phyloP scores from a whole-genome alignment of 1,140 invertebrate genomes.

The Anastrepha ludens region DNA sequence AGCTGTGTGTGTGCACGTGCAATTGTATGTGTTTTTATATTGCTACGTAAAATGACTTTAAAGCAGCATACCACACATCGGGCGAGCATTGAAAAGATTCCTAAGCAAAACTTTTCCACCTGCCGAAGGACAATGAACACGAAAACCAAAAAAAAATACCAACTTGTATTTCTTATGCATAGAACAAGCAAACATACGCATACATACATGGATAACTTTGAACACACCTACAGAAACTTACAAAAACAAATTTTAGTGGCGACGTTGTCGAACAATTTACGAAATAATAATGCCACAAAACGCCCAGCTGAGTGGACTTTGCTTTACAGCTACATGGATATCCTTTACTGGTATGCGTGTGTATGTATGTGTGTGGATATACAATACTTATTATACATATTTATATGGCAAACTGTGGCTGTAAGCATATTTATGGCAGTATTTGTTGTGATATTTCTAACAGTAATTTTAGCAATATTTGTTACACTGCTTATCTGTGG shows the following conservation, averaged over 20 bases:
- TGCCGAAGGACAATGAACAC: constrained; percentile 32
- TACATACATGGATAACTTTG: not conserved
- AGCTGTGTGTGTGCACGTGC: not conserved
- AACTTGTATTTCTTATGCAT: constrained; percentile 4
- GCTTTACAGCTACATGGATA: not conserved
- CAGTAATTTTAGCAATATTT: constrained; percentile 36
- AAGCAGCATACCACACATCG: not conserved
- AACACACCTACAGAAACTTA: not conserved
- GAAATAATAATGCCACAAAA: not conserved
- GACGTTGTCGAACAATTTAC: constrained; percentile 7
- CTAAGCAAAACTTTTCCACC: constrained; percentile 24
- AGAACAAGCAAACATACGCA: not conserved
- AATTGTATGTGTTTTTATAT: not conserved
- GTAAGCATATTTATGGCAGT: constrained; percentile 2
- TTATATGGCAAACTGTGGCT: not conserved
- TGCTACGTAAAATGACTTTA: not conserved
- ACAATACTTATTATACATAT: not conserved
- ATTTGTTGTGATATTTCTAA: constrained; percentile 40
- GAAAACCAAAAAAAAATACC: not conserved
- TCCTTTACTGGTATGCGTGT: not conserved
- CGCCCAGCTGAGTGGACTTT: not conserved
- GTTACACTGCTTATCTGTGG: not conserved
- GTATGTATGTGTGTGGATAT: not conserved
- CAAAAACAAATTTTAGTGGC: not conserved
- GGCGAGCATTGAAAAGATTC: not conserved